Evolutionary conservation across 2,797 vertebrate genomes (phyloP).

Genomic region (Saxicola maurus): DNA sequence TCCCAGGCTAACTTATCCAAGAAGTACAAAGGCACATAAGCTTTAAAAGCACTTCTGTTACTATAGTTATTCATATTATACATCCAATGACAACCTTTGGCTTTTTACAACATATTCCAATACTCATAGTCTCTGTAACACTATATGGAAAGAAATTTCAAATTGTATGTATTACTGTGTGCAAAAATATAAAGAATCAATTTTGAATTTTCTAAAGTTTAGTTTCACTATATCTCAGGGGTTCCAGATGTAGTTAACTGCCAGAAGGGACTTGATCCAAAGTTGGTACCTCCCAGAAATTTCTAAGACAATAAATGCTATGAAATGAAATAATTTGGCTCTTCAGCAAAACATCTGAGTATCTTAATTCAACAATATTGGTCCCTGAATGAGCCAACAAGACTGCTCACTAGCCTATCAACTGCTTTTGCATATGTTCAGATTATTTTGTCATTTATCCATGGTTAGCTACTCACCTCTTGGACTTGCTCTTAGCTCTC

Average conservation of each 20-base stretch:
- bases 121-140: neutral
- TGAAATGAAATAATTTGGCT: neutral
- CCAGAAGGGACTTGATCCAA: neutral
- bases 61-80: neutral
- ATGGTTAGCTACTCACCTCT: neutral
- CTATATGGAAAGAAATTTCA: neutral
- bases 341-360: neutral
- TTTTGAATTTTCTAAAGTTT: neutral
- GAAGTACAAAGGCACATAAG: neutral
- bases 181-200: neutral
- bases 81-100: neutral
- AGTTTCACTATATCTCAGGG: neutral
- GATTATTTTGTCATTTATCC: neutral
- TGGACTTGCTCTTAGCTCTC: neutral
- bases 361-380: neutral
- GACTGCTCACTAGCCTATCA: neutral
- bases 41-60: neutral
- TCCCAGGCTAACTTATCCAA: neutral
- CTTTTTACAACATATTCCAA: neutral
- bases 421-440: neutral
- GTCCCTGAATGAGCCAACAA: neutral
- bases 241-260: neutral
- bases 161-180: neutral
- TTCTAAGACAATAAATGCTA: neutral
- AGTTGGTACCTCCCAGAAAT: neutral